phyloP scores from a whole-genome alignment of 2,113 vertebrate species.

The Trinectes maculatus region DNA sequence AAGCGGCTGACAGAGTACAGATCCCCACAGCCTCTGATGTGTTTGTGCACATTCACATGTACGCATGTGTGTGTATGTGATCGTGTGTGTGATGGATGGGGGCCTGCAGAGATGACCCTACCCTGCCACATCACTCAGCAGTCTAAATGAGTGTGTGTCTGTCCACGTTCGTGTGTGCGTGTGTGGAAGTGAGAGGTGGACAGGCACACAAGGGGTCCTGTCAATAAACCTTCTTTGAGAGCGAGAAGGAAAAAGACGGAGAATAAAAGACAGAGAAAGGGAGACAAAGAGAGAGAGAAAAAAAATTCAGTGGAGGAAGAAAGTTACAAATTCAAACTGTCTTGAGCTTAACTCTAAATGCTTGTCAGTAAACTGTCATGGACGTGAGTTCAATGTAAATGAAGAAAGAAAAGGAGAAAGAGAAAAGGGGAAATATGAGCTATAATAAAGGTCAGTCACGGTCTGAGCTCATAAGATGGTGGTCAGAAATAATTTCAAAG shows the following conservation, averaged over 20 bases:
- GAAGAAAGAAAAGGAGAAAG: background rate
- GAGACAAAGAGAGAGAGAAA: too few relatives aligned
- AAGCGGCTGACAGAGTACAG: constrained; percentile 78
- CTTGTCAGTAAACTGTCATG: background rate
- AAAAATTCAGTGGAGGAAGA: constrained; percentile 50
- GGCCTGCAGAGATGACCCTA: constrained; percentile 69
- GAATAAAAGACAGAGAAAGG: constrained; percentile 36
- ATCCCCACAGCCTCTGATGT: constrained; percentile 60
- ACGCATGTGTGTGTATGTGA: constrained; percentile 17
- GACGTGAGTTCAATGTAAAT: background rate
- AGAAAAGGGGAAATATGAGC: background rate
- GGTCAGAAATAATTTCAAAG: background rate
- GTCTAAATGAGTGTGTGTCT: constrained; percentile 54
- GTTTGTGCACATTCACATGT: constrained; percentile 44
- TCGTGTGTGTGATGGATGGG: constrained; percentile 73
- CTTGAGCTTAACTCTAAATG: background rate
- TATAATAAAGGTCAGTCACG: background rate
- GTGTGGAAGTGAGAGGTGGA: constrained; percentile 64
- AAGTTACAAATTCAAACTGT: background rate
- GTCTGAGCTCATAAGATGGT: background rate
- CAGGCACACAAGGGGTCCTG: constrained; percentile 56
- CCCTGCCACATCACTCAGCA: constrained; percentile 71
- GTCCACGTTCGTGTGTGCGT: constrained; percentile 40
- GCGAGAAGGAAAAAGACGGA: constrained; percentile 44
- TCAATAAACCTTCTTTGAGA: constrained; percentile 64